Conservation (phyloP, 2,113 vertebrate species). For the Felis chaus region DNA sequence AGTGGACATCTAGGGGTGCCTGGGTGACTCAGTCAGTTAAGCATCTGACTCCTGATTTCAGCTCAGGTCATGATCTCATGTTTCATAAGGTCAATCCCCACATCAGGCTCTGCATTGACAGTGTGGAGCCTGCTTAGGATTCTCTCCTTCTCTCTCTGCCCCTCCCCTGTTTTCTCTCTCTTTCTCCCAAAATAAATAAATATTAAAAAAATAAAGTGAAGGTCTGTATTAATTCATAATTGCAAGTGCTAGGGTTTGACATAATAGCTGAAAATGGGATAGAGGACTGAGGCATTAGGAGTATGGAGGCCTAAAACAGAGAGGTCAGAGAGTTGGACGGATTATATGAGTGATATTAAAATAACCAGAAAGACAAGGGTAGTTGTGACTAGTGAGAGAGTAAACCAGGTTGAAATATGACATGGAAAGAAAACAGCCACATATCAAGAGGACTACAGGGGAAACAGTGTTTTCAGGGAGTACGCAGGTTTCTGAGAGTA, state of each 20-base stretch:
- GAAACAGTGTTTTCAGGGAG: background rate
- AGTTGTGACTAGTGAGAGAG: background rate
- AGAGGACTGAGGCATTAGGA: background rate
- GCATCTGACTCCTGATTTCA: too few species aligned
- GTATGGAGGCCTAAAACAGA: background rate
- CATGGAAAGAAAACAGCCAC: background rate
- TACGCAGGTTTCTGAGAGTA: background rate
- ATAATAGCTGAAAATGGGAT: background rate
- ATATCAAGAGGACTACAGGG: background rate
- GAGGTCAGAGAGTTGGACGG: background rate
- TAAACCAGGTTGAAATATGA: background rate
- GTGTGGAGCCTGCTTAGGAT: too few species aligned
- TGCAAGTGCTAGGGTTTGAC: background rate
- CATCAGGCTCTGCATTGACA: too few species aligned
- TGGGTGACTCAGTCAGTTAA: too few species aligned
- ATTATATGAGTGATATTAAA: background rate
- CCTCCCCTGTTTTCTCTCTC: too few species aligned
- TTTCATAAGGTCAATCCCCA: too few species aligned
- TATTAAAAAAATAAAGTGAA: too few species aligned
- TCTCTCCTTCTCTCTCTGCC: too few species aligned
- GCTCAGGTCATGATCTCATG: too few species aligned
- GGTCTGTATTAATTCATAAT: background rate
- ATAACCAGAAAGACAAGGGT: background rate
- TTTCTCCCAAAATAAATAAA: too few species aligned
- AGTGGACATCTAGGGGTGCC: background rate